Conservation (phyloP, 1,140 invertebrate genomes). For the Megalopta genalis region DNA sequence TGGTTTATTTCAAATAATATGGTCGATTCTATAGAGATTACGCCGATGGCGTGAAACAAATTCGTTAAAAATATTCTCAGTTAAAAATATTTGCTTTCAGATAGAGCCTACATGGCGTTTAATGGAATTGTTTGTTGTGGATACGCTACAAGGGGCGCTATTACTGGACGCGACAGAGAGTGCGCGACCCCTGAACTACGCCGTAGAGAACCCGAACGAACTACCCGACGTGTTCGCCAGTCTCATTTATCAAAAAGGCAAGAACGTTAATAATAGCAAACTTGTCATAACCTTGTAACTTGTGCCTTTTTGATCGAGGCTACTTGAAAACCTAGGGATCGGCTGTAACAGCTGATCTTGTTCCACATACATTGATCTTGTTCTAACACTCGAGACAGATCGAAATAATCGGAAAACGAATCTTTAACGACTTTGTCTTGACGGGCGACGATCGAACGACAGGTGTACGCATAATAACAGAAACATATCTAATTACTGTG, state of each 20-base stretch:
- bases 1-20: no score
- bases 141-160: slow-evolving; percentile 85
- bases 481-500: no score
- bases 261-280: background rate
- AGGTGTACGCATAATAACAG: no score
- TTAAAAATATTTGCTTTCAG: slow-evolving; percentile 67
- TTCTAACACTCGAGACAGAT: background rate
- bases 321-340: background rate
- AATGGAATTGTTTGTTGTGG: slow-evolving; percentile 88
- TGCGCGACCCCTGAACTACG: no score
- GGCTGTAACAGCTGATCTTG: no score
- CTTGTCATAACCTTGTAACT: background rate
- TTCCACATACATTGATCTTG: no score
- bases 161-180: slow-evolving; percentile 80
- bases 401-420: no score
- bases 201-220: slow-evolving; percentile 85
- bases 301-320: background rate
- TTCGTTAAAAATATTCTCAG: background rate
- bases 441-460: no score
- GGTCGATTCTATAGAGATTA: no score
- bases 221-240: slow-evolving; percentile 89
- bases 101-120: slow-evolving; percentile 86
- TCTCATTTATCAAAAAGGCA: slow-evolving; percentile 88
- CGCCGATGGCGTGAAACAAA: no score
- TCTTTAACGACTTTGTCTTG: background rate